These are phyloP conservation scores for Callyntrura sp. DNA, from an alignment of 2,888 invertebrate species.

Conservation along the genomic window DNA sequence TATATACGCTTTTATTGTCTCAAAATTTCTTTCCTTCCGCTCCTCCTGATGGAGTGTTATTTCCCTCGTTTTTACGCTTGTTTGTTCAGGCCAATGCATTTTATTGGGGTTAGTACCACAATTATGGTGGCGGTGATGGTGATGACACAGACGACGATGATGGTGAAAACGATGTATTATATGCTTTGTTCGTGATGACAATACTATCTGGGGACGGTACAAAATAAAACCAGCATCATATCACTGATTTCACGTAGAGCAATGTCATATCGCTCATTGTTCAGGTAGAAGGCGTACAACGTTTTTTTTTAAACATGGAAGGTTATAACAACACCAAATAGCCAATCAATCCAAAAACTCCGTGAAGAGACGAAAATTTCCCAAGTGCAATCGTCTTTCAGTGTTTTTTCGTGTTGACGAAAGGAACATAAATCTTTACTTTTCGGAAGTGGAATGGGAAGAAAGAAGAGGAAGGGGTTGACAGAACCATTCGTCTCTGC, in stretches of 20 bases:
- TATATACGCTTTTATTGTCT: background rate
- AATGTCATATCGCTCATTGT: background rate
- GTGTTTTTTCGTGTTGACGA: background rate
- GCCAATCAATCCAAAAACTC: background rate
- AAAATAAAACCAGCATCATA: background rate
- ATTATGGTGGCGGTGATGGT: constrained; percentile 3
- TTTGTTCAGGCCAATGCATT: constrained; percentile 29
- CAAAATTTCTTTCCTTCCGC: background rate
- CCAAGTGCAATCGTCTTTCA: background rate
- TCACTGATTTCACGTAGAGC: background rate
- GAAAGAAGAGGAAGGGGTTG: constrained; percentile 3
- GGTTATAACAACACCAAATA: background rate
- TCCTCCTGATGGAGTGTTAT: background rate
- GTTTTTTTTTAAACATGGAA: too few species aligned
- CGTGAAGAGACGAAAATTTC: background rate
- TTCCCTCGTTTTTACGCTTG: constrained; percentile 3
- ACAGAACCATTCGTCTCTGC: background rate
- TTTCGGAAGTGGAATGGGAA: background rate
- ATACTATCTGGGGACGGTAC: background rate
- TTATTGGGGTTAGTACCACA: background rate
- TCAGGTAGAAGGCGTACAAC: too few species aligned
- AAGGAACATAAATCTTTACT: constrained; percentile 3
- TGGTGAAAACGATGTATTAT: background rate
- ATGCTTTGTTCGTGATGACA: background rate
- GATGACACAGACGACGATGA: background rate